phyloP scores from a whole-genome alignment of 2,888 invertebrate species.

The Athetis lepigone region DNA sequence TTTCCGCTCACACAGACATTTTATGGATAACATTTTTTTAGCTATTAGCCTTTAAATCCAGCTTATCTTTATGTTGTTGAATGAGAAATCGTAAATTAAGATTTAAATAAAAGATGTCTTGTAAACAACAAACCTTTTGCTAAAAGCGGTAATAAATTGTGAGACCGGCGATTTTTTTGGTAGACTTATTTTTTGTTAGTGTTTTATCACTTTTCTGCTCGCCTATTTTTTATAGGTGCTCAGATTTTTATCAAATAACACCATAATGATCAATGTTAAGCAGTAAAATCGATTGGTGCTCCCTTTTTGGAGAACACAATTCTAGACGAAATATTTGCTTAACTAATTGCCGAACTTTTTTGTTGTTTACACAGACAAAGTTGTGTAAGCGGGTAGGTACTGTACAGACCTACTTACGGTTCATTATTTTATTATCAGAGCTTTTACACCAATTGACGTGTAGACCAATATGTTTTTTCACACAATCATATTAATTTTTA shows the following conservation, averaged over 20 bases:
- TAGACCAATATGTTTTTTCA: background rate
- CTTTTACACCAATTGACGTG: too few relatives aligned
- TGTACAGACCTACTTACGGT: too few relatives aligned
- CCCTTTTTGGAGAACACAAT: background rate
- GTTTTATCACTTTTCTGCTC: conserved; percentile 74
- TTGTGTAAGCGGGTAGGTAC: background rate
- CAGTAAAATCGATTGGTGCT: conserved; percentile 35
- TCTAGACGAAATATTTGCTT: background rate
- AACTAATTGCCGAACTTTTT: background rate
- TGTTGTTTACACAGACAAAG: background rate
- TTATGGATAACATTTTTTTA: conserved; percentile 56
- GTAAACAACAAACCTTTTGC: conserved; percentile 89
- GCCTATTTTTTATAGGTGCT: conserved; percentile 68
- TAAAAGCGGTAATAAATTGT: conserved; percentile 87
- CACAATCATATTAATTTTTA: conserved; percentile 35
- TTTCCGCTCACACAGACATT: conserved; percentile 61
- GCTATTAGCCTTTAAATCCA: conserved; percentile 72
- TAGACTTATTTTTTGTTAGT: conserved; percentile 56
- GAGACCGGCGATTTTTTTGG: conserved; percentile 71
- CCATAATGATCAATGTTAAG: conserved; percentile 44
- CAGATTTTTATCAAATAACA: conserved; percentile 63
- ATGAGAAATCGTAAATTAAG: conserved; percentile 86
- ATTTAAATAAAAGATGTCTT: conserved; percentile 88
- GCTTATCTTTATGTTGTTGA: conserved; percentile 82
- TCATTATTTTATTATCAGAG: too few relatives aligned